phyloP scores from a whole-genome alignment of 92 coral and sea anemone species.

The Micromussa lordhowensis region DNA sequence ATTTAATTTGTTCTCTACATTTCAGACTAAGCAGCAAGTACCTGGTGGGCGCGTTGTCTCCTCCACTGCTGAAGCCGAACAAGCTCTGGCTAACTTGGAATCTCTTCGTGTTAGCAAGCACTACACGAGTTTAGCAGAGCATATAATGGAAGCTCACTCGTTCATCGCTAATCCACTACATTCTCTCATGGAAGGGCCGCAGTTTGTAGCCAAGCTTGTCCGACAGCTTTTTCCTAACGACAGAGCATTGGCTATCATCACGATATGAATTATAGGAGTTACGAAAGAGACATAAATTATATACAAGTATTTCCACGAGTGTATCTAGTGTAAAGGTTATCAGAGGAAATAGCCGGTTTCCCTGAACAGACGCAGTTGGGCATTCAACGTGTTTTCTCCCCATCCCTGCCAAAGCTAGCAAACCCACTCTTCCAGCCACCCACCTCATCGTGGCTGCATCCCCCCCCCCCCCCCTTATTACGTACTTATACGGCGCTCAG shows the following conservation, averaged over 20 bases:
- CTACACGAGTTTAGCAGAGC: conserved; percentile 66
- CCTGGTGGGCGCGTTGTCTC: conserved; percentile 77
- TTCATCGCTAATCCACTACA: conserved; percentile 88
- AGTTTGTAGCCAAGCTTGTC: conserved; percentile 68
- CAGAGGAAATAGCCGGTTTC: not conserved
- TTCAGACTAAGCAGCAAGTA: conserved; percentile 69
- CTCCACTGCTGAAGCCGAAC: conserved; percentile 87
- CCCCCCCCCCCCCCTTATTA: not conserved
- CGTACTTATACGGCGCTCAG: no score
- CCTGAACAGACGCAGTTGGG: not conserved
- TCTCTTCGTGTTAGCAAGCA: conserved; percentile 79
- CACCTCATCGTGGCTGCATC: no score
- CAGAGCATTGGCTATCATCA: conserved; percentile 68
- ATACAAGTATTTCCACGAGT: not conserved
- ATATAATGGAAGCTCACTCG: conserved; percentile 68
- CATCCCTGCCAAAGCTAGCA: no score
- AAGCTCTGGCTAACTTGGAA: conserved; percentile 76
- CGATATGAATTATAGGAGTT: not conserved
- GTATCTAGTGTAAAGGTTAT: not conserved
- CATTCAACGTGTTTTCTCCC: no score
- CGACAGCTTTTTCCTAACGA: conserved; percentile 73
- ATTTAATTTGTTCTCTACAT: not conserved
- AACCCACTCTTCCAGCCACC: no score
- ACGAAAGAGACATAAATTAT: not conserved
- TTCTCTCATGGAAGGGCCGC: conserved; percentile 86